Base-by-base conservation (phyloP, 1,140 invertebrate species). In the Neoseiulus cucumeris region DNA sequence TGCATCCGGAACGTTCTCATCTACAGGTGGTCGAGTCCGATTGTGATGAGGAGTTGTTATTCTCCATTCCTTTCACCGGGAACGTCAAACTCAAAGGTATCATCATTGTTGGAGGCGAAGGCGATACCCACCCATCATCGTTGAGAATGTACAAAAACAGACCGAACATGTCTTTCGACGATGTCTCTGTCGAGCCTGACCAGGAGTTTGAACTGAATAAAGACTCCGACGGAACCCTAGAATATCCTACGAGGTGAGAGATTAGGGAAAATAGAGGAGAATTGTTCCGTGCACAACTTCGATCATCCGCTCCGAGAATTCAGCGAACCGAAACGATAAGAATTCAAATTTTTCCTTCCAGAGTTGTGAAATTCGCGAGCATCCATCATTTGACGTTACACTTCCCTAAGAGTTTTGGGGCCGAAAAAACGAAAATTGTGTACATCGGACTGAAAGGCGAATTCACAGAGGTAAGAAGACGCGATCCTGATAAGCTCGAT, bases 361-460 rank as follows among this genome's bases (percentile, higher is more conserved):
- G 87, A 75, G 82, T 90, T 45, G 89, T 90, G 0, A 89, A 87
- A 71, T 96, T 96, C 78, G 87, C 87, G 22, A 86, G 84, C 18
- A 85, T 94, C 0, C 79, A 86, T 72, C 86, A 94, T 76, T 78
- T 97, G 44, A 86, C 86, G 7, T 80, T 96, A 70, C 84, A 95
- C 76, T 91, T 97, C 74, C 87, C 87, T 6, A 81, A 77, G 25
- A 94, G 91, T 76, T 89, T 86, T 77, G 89, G 89, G 42, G 82
- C 80, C 29, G 89, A 92, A 44, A 82, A 77, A 64, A 91, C 91
- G 1, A 83, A 81, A 73, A 83, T 97, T 66, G 90, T 89, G 73
- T 97, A 96, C 73, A 95, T 97, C 74, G 92, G 92, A 14, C 78
- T 97, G n/a, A 84, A 84, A 74, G 92, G 91, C 7, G 91, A 96